Evolutionary conservation across 2,888 invertebrate species (phyloP), one percentile per base, ranked within the genome.

Genomic region (Drosophila paranaensis): DNA sequence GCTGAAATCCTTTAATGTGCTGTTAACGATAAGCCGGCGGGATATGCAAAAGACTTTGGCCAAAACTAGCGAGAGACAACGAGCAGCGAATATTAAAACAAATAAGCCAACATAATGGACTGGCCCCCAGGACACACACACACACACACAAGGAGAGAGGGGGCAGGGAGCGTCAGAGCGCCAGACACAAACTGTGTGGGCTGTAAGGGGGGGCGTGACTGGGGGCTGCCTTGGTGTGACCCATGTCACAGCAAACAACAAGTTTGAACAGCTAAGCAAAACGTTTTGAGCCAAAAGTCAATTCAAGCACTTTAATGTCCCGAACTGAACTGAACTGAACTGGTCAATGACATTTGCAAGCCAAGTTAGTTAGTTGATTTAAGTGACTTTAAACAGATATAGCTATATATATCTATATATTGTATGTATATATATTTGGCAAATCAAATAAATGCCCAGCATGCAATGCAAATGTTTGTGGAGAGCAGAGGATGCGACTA

Each of bases 81-180:
- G 84, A 87, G 82, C 82, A 85, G 82, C 58, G 88, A 85, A 87
- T 89, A 86, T 89, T 89, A 87, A 89, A 89, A 87, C 88, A 89
- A 89, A 86, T 87, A 88, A 84, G 84, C 77, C 79, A 71, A 70
- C 74, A 78, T 82, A 83, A 88, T 80, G 69, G 85, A 85, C 79
- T 55, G 60, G 48, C 75, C 50, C 74, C 48, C 54, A 70, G 75
- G 66, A 43, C 67, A 66, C 30, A 55, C 20, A 40, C 2, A 43
- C 67, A 66, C 30, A 55, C 20, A 27, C 27, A 27, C 27, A 27
- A 27, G 27, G 40, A n/a, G 37, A 11, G n/a, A 10, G 30, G 20
- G 20, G 20, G 20, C 20, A 27, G 60, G 10, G 5, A 5, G 6
- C 20, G 45, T 6, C 27, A 55, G 50, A n/a, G 45, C 3, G n/a